phyloP scores from a whole-genome alignment of 2,113 vertebrate species.

The Bettongia penicillata region DNA sequence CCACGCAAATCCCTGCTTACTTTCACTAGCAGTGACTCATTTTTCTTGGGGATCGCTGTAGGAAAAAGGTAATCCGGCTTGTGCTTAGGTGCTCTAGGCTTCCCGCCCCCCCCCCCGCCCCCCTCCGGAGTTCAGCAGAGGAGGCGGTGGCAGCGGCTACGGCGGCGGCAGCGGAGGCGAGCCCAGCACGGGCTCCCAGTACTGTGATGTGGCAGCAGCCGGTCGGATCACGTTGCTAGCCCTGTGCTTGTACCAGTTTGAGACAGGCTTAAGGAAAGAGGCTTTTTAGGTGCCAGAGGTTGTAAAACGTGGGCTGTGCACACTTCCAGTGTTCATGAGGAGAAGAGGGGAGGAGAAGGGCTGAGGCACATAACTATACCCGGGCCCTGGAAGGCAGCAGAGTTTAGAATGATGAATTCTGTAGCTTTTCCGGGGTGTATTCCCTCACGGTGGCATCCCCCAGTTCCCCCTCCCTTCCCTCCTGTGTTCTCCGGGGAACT shows the following conservation, averaged over 20 bases:
- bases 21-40: conserved; percentile 53
- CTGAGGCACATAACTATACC: conserved; percentile 23
- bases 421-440: conserved; percentile 26
- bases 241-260: conserved; percentile 82
- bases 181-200: conserved; percentile 66
- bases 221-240: conserved; percentile 84
- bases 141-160: conserved; percentile 24
- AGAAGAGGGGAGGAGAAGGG: not conserved
- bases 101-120: not conserved
- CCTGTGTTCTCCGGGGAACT: conserved; percentile 35
- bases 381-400: not conserved
- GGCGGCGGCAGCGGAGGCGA: conserved; percentile 41
- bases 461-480: not conserved
- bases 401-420: not conserved
- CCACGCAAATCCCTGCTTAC: conserved; percentile 14
- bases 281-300: conserved; percentile 72
- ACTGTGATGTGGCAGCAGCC: conserved; percentile 79
- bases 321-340: not conserved
- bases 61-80: not conserved
- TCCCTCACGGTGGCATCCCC: not conserved
- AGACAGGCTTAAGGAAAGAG: conserved; percentile 80
- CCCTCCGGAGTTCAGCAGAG: not conserved
- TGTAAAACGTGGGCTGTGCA: conserved; percentile 75
- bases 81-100: conserved; percentile 22
- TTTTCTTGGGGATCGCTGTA: conserved; percentile 45